phyloP scores from a whole-genome alignment of 2,888 invertebrate species.

The Drosophila pseudotalamancana region DNA sequence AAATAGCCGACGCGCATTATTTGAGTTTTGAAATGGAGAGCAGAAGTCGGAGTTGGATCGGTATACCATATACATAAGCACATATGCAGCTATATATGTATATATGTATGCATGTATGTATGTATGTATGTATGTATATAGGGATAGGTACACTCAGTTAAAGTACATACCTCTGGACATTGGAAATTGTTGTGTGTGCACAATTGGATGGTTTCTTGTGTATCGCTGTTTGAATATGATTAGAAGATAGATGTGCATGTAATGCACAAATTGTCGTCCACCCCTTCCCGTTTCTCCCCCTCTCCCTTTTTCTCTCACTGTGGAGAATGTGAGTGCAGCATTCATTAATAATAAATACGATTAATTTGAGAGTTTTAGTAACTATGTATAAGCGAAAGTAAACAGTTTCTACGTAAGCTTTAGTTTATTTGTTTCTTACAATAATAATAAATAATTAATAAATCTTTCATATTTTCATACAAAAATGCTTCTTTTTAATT shows the following conservation, averaged over 20 bases:
- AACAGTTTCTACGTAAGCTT: too few relatives aligned
- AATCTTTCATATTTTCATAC: too few relatives aligned
- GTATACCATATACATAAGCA: constrained; percentile 10
- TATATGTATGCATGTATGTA: constrained; percentile 6
- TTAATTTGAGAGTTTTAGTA: not conserved
- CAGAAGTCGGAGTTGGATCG: constrained; percentile 61
- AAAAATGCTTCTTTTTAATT: too few relatives aligned
- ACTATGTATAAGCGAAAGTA: not conserved
- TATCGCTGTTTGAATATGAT: constrained; percentile 43
- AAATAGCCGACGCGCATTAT: constrained; percentile 78
- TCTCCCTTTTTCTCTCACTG: too few relatives aligned
- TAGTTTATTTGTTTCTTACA: too few relatives aligned
- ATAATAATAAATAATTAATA: too few relatives aligned
- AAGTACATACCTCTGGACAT: constrained; percentile 8
- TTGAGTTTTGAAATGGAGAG: constrained; percentile 77
- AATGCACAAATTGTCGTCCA: constrained; percentile 27
- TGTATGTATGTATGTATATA: not conserved
- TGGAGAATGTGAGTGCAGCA: too few relatives aligned
- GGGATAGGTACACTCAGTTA: not conserved
- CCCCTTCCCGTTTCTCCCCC: too few relatives aligned
- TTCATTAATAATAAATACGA: constrained; percentile 7
- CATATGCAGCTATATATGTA: constrained; percentile 14
- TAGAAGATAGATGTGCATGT: constrained; percentile 35
- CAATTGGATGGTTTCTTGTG: constrained; percentile 44
- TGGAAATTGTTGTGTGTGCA: constrained; percentile 34